Conservation (phyloP, 2,888 invertebrate species). For the Stenoptilia bipunctidactyla region DNA sequence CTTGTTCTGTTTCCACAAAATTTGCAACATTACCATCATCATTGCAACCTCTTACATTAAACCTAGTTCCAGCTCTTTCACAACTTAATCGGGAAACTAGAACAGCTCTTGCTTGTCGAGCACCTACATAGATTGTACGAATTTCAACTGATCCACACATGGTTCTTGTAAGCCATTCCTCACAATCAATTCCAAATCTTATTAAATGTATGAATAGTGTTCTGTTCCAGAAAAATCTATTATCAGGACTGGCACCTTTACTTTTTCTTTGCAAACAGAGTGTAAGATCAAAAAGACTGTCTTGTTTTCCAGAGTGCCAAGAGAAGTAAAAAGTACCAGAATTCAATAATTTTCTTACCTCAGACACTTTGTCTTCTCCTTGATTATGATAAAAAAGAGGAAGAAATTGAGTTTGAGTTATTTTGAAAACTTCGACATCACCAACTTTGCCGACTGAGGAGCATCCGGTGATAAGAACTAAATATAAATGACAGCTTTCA, state of each 20-base stretch:
- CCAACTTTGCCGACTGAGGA: conserved; percentile 96
- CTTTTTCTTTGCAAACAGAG: conserved; percentile 92
- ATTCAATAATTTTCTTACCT: conserved; percentile 88
- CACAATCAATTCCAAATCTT: conserved; percentile 90
- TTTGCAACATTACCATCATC: conserved; percentile 99
- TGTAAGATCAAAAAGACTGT: conserved; percentile 87
- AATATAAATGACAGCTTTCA: conserved; percentile 86
- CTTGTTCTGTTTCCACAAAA: conserved; percentile 99
- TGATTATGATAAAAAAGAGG: conserved; percentile 82
- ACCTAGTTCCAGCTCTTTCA: conserved; percentile 97
- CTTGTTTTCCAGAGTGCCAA: conserved; percentile 73
- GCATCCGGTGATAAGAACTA: conserved; percentile 95
- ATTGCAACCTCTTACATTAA: conserved; percentile 98
- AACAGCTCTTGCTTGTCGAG: conserved; percentile 93
- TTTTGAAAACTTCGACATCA: conserved; percentile 94
- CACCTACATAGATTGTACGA: conserved; percentile 97
- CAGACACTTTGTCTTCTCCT: conserved; percentile 73
- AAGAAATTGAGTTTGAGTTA: conserved; percentile 92
- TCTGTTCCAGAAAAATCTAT: conserved; percentile 98
- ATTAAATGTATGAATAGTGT: conserved; percentile 94
- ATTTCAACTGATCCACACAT: conserved; percentile 99
- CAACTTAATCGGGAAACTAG: conserved; percentile 96
- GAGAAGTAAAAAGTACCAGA: conserved; percentile 99
- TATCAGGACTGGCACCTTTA: conserved; percentile 86
- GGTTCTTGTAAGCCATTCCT: conserved; percentile 91